Conservation (phyloP, 2,797 vertebrate species). For the Propithecus deckenii region DNA sequence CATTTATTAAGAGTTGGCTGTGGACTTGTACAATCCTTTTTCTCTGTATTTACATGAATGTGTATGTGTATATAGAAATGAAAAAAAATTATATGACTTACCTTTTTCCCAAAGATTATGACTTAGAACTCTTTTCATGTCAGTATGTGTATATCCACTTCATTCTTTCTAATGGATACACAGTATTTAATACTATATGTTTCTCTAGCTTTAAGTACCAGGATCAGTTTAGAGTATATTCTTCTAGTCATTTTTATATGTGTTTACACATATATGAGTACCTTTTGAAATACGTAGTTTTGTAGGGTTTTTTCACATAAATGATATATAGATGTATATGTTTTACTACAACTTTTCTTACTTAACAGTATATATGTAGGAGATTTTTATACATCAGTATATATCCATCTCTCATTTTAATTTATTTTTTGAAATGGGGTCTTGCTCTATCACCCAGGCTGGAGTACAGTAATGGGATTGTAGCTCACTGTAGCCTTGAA, state of each 20-base stretch:
- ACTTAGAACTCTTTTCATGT: neutral
- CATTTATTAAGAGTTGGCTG: neutral
- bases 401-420: neutral
- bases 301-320: neutral
- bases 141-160: neutral
- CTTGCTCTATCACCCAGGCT: too few species aligned
- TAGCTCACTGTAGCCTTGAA: too few species aligned
- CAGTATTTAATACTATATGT: neutral
- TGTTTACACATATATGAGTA: neutral
- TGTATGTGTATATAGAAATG: neutral
- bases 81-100: neutral
- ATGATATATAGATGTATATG: neutral
- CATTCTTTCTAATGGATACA: neutral
- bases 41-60: neutral
- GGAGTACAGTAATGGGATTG: too few species aligned
- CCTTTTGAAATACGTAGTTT: neutral
- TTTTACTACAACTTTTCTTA: neutral
- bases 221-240: conserved; percentile 40
- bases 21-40: neutral
- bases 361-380: neutral
- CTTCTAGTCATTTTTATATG: neutral
- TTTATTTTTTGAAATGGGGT: too few species aligned
- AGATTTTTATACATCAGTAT: conserved; percentile 2
- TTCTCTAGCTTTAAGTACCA: neutral
- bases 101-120: neutral